Percentiles rank a stretch among this genome's conserved stretches.
Conservation (phyloP, 1,140 invertebrate genomes). For the Diabrotica undecimpunctata region DNA sequence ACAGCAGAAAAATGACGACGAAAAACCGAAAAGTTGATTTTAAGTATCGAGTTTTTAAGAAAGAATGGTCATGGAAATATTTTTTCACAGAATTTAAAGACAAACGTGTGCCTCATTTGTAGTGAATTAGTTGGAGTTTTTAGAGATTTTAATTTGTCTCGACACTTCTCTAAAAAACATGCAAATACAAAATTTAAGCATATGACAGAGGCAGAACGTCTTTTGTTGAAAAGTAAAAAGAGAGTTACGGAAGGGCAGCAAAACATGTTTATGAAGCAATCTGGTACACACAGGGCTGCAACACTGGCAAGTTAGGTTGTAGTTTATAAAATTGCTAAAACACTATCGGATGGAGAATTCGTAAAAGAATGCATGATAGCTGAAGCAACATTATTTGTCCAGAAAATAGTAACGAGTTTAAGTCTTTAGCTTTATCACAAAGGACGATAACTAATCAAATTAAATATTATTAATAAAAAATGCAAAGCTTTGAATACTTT, state of each 20-base stretch:
- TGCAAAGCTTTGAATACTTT: no score
- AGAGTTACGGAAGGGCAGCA: no score
- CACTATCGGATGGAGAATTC: slow-evolving; percentile 16
- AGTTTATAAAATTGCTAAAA: slow-evolving; percentile 9
- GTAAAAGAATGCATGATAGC: slow-evolving; percentile 5
- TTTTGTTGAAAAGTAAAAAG: no score
- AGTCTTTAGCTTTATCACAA: slow-evolving; percentile 33
- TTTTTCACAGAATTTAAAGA: no score
- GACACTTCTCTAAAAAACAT: background rate
- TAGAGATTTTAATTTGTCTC: background rate
- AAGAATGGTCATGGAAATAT: no score
- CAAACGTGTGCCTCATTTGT: background rate
- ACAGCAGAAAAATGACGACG: no score
- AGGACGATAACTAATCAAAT: slow-evolving; percentile 33
- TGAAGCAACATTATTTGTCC: slow-evolving; percentile 7
- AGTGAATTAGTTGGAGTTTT: background rate
- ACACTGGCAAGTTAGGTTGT: background rate
- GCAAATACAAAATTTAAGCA: background rate
- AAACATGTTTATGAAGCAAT: no score
- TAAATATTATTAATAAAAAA: no score
- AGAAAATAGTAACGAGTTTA: slow-evolving; percentile 21
- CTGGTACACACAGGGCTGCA: background rate
- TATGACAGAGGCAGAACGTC: no score
- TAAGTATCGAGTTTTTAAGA: no score
- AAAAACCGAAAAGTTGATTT: no score